These are phyloP conservation scores for Arge pagana DNA, from an alignment of 2,888 invertebrate species.

Conservation along the genomic window DNA sequence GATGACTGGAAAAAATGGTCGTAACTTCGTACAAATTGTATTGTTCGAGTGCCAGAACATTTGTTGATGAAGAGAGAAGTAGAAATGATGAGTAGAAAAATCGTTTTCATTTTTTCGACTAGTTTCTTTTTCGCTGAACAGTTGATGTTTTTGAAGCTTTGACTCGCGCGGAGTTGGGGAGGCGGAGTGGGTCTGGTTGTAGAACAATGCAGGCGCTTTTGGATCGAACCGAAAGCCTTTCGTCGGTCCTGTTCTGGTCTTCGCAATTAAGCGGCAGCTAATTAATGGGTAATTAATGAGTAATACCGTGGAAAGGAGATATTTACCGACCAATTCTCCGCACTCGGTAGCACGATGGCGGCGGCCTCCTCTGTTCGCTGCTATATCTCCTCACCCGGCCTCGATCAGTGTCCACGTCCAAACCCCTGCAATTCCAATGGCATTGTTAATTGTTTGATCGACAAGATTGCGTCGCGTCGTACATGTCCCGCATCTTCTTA, in stretches of 20 bases:
- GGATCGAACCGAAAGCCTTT: background rate
- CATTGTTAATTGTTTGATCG: constrained; percentile 59
- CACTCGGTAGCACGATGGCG: constrained; percentile 34
- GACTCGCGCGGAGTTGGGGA: too few species aligned
- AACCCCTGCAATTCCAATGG: constrained; percentile 38
- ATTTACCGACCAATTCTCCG: constrained; percentile 31
- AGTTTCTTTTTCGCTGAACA: too few species aligned
- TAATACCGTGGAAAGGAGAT: constrained; percentile 54
- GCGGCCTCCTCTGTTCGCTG: constrained; percentile 39
- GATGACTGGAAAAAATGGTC: too few species aligned
- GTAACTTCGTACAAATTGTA: too few species aligned
- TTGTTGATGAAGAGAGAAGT: too few species aligned
- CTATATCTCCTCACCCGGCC: constrained; percentile 37
- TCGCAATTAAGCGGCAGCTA: constrained; percentile 53
- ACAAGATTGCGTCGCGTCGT: constrained; percentile 57
- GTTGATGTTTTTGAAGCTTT: too few species aligned
- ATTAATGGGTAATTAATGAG: constrained; percentile 57
- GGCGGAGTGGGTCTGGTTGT: background rate
- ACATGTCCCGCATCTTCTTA: constrained; percentile 51
- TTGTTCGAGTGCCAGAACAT: too few species aligned
- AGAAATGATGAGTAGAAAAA: too few species aligned
- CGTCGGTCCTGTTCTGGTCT: constrained; percentile 19
- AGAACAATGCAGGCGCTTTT: background rate
- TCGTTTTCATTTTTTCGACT: too few species aligned
- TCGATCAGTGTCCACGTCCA: constrained; percentile 31